Evolutionary conservation across 2,797 vertebrate genomes (phyloP).

Genomic region (Caiman crocodilus): DNA sequence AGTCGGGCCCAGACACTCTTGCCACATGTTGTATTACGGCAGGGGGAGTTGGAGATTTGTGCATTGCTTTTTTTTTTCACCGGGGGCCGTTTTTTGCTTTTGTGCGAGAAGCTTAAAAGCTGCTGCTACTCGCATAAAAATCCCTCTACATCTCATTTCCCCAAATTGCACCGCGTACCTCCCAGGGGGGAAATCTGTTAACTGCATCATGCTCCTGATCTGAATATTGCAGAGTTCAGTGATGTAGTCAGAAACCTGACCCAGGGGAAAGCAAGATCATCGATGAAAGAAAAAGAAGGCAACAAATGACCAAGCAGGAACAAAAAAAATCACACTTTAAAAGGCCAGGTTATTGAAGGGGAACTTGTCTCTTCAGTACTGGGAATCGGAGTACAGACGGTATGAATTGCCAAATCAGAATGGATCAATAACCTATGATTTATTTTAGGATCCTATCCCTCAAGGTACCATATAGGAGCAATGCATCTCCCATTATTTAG

Average conservation of each 20-base stretch:
- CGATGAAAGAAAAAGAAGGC: neutral
- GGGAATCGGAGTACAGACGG: neutral
- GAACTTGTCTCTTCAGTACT: neutral
- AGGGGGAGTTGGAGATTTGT: neutral
- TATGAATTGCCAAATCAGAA: neutral
- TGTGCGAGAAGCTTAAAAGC: slow-evolving; percentile 54
- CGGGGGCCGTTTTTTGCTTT: slow-evolving; percentile 22
- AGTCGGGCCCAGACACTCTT: neutral
- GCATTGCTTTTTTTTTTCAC: slow-evolving; percentile 36
- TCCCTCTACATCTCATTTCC: slow-evolving; percentile 41
- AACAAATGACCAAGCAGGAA: neutral
- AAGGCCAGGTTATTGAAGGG: neutral
- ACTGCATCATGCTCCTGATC: slow-evolving; percentile 53
- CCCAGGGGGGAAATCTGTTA: slow-evolving; percentile 59
- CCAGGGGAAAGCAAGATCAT: neutral
- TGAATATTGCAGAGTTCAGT: slow-evolving; percentile 11
- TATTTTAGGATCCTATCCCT: neutral
- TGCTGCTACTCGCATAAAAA: slow-evolving; percentile 50
- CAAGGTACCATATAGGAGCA: neutral
- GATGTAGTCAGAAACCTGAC: slow-evolving; percentile 36
- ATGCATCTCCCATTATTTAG: neutral
- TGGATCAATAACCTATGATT: neutral
- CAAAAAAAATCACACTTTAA: neutral
- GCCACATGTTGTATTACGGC: slow-evolving; percentile 23
- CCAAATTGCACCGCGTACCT: slow-evolving; percentile 35